Conservation (phyloP, 2,888 invertebrate genomes). For the Chymomyza caudatula region DNA sequence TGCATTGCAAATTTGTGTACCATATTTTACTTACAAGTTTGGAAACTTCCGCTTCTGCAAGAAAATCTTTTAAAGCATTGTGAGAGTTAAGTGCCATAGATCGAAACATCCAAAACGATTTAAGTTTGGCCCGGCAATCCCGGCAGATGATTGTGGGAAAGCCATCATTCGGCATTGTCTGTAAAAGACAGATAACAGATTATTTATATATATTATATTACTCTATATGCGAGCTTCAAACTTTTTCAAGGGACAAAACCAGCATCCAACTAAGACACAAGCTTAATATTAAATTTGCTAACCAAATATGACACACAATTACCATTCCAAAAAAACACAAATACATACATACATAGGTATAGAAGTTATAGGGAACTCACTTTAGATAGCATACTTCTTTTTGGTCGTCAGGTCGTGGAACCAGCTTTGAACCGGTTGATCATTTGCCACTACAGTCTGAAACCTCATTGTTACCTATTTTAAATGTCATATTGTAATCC, state of each 20-base stretch:
- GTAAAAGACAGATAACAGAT: constrained; percentile 22
- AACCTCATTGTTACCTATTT: neutral
- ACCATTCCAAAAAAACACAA: neutral
- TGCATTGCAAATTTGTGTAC: neutral
- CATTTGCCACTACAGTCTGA: neutral
- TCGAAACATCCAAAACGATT: constrained; percentile 87
- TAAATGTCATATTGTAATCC: neutral
- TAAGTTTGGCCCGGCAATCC: constrained; percentile 86
- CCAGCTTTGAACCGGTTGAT: neutral
- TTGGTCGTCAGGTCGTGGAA: neutral
- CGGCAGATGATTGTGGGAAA: constrained; percentile 88
- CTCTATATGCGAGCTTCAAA: neutral
- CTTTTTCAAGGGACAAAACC: neutral
- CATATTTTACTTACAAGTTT: constrained; percentile 78
- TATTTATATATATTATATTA: neutral
- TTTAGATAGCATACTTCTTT: neutral
- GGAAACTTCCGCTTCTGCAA: constrained; percentile 82
- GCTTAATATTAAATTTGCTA: neutral
- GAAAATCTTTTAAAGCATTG: constrained; percentile 86
- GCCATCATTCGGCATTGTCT: constrained; percentile 83
- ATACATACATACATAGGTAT: neutral
- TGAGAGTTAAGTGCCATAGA: constrained; percentile 87
- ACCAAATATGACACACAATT: neutral
- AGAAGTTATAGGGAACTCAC: neutral
- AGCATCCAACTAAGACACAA: neutral